These are phyloP conservation scores for Cryptomyrus ogoouensis DNA, from an alignment of 2,113 vertebrate species.

Conservation along the genomic window DNA sequence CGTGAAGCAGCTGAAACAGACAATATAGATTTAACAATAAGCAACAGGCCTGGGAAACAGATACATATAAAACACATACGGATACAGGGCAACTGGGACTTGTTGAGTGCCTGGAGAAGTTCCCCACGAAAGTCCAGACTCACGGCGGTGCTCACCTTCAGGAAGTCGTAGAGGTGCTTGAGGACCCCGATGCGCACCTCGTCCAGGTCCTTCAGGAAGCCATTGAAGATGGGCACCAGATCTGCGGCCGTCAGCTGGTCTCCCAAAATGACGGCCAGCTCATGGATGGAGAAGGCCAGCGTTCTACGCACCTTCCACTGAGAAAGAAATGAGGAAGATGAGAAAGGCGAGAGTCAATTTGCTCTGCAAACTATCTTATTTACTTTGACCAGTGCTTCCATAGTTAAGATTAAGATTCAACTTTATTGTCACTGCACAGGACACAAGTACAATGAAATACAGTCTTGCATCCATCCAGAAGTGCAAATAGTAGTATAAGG, in stretches of 20 bases:
- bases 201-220: constrained; percentile 69
- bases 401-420: background rate
- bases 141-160: constrained; percentile 53
- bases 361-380: background rate
- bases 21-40: background rate
- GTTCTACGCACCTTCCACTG: constrained; percentile 66
- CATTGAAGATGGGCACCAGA: constrained; percentile 64
- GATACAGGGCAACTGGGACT: background rate
- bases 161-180: constrained; percentile 66
- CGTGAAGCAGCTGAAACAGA: constrained; percentile 57
- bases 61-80: background rate
- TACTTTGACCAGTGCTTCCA: background rate
- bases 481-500: background rate
- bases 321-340: background rate
- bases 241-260: constrained; percentile 63
- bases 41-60: background rate
- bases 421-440: background rate
- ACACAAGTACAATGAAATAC: background rate
- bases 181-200: constrained; percentile 65
- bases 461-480: background rate
- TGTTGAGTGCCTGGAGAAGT: background rate
- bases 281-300: constrained; percentile 60
- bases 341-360: background rate
- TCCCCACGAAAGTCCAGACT: background rate
- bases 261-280: constrained; percentile 63